Percentiles rank a stretch among this genome's conserved stretches.
These are phyloP conservation scores for Myripristis murdjan DNA, from an alignment of 2,797 vertebrate genomes.

Conservation along the genomic window DNA sequence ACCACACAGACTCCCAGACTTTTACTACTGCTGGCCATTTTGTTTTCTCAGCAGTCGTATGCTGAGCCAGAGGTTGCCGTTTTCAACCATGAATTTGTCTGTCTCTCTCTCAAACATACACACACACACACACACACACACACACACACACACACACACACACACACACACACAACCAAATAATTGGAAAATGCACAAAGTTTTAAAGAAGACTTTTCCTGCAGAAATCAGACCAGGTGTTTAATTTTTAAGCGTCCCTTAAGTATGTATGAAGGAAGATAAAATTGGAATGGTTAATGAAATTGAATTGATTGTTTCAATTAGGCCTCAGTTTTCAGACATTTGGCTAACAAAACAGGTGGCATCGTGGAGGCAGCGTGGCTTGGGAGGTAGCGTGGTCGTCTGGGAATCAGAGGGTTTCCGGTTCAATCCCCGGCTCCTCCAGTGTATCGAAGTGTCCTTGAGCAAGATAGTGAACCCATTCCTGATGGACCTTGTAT, in stretches of 20 bases:
- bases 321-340: not conserved
- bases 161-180: not conserved
- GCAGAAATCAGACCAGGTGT: not conserved
- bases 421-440: no score
- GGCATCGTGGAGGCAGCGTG: no score
- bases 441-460: no score
- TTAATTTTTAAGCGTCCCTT: not conserved
- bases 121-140: no score
- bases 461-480: no score
- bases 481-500: no score
- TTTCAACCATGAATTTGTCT: not conserved
- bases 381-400: no score
- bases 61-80: not conserved
- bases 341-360: not conserved
- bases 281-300: not conserved
- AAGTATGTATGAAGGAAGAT: not conserved
- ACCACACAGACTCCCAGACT: not conserved
- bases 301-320: not conserved
- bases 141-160: no score
- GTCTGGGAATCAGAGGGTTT: no score
- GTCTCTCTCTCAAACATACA: no score
- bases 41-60: slow-evolving; percentile 3
- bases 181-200: not conserved
- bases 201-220: slow-evolving; percentile 16
- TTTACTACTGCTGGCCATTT: slow-evolving; percentile 8